phyloP scores from a whole-genome alignment of 1,140 invertebrate genomes.

The Campoletis sonorensis region DNA sequence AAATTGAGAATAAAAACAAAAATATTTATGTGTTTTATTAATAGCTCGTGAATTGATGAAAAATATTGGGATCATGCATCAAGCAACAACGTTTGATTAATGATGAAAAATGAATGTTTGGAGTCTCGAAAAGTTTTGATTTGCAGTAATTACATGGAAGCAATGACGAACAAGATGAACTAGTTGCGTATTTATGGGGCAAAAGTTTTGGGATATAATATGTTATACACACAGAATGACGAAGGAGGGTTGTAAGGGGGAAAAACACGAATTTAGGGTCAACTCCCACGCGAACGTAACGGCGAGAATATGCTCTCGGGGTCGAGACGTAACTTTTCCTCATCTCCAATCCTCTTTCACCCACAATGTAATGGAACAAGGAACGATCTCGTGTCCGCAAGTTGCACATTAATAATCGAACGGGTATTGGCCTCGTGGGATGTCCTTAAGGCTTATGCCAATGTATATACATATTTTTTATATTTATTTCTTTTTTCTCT shows the following conservation, averaged over 20 bases:
- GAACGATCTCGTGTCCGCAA: conserved; percentile 6
- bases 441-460: neutral
- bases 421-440: conserved; percentile 25
- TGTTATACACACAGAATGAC: neutral
- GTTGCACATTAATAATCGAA: conserved; percentile 31
- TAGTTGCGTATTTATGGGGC: neutral
- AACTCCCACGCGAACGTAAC: conserved; percentile 40
- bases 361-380: conserved; percentile 25
- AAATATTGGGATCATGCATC: too few relatives aligned
- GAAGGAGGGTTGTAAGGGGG: neutral
- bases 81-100: too few relatives aligned
- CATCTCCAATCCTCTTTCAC: neutral
- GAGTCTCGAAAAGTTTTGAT: too few relatives aligned
- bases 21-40: too few relatives aligned
- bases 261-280: neutral
- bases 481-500: neutral
- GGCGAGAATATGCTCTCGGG: neutral
- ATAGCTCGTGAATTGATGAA: too few relatives aligned
- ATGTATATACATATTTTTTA: neutral
- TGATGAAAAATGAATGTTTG: too few relatives aligned
- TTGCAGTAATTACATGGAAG: too few relatives aligned
- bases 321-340: neutral
- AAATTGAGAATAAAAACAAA: too few relatives aligned
- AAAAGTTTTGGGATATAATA: neutral
- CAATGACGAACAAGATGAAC: neutral